Percentiles rank a stretch among this genome's conserved stretches.
phyloP scores from a whole-genome alignment of 1,140 invertebrate species.

The Trichonephila inaurata region DNA sequence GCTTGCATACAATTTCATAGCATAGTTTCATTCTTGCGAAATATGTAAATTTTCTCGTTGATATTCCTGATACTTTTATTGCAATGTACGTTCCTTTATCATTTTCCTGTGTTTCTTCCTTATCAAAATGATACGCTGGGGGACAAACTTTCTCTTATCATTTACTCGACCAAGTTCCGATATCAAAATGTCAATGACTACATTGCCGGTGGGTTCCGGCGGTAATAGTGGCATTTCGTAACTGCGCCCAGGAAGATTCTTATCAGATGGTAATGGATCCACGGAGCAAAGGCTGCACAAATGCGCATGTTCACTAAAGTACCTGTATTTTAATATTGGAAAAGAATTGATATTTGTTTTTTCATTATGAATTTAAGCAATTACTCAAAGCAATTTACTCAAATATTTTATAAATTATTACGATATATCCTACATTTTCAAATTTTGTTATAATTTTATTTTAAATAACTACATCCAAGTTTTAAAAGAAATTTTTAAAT shows the following conservation, averaged over 20 bases:
- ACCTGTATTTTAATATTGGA: neutral
- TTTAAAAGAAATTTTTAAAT: too few species aligned
- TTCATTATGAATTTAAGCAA: too few species aligned
- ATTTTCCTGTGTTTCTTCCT: neutral
- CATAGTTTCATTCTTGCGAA: neutral
- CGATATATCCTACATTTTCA: too few species aligned
- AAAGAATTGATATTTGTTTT: too few species aligned
- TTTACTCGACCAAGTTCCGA: neutral
- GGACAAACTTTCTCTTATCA: neutral
- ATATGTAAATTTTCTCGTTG: too few species aligned
- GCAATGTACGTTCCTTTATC: too few species aligned
- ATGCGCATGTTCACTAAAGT: neutral
- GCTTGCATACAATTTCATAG: neutral
- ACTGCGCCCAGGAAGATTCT: constrained; percentile 21
- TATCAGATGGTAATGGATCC: neutral
- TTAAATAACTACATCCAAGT: too few species aligned
- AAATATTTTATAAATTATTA: too few species aligned
- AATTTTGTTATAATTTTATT: too few species aligned
- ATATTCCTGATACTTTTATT: neutral
- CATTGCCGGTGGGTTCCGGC: neutral
- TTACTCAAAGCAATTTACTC: too few species aligned
- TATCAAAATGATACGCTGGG: neutral
- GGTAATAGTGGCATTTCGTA: neutral
- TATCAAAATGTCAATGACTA: neutral
- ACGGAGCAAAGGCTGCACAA: neutral